phyloP scores from a whole-genome alignment of 2,113 vertebrate species.

The Carassius auratus region DNA sequence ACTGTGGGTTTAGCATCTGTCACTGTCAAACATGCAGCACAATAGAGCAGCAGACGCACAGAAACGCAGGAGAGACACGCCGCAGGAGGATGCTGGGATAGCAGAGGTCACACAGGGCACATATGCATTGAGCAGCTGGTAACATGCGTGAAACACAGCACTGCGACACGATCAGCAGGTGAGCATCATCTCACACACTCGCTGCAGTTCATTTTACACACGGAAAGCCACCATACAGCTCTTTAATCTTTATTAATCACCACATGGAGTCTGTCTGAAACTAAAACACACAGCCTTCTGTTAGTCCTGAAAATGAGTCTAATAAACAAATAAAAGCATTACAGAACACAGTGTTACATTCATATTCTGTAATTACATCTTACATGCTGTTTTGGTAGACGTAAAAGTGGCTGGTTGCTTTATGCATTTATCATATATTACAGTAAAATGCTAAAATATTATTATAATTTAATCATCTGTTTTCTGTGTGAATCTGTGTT shows the following conservation, averaged over 20 bases:
- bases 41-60: too few species aligned
- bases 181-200: background rate
- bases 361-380: too few species aligned
- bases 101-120: background rate
- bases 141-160: background rate
- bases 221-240: background rate
- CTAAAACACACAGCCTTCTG: background rate
- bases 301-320: background rate
- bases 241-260: conserved; percentile 1
- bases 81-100: background rate
- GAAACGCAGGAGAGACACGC: background rate
- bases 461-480: too few species aligned
- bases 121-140: background rate
- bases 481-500: background rate
- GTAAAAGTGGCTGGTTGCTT: too few species aligned
- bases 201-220: background rate
- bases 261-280: background rate
- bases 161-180: background rate
- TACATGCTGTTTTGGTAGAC: too few species aligned
- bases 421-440: too few species aligned
- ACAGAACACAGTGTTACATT: too few species aligned
- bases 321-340: background rate
- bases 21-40: background rate
- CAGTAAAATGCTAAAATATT: too few species aligned
- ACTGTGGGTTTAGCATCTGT: background rate